These are phyloP conservation scores for Odocoileus virginianus DNA, from an alignment of 2,113 vertebrate genomes.

Conservation along the genomic window DNA sequence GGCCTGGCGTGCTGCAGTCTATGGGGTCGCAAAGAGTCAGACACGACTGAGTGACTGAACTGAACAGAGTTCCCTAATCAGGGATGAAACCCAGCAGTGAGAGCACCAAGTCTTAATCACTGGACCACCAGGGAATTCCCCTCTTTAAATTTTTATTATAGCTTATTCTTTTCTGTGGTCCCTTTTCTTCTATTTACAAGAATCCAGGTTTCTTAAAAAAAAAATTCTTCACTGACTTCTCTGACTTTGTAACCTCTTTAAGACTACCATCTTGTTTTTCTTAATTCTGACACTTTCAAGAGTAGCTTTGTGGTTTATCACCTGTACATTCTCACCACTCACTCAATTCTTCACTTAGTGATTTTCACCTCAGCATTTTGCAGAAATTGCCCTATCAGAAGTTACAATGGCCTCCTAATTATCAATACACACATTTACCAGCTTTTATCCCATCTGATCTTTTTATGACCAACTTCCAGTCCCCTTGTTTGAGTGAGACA, in stretches of 20 bases:
- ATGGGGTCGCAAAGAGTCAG: not conserved
- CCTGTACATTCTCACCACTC: not conserved
- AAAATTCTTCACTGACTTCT: not conserved
- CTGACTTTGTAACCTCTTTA: not conserved
- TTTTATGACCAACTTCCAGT: slow-evolving; percentile 1
- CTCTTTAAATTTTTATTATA: not conserved
- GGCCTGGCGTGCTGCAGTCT: not conserved
- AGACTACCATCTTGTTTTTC: not conserved
- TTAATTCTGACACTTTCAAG: not conserved
- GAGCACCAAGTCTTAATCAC: not conserved
- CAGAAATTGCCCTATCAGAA: not conserved
- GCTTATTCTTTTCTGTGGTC: not conserved
- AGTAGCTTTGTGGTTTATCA: not conserved
- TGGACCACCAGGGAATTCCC: not conserved
- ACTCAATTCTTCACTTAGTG: not conserved
- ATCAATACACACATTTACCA: not conserved
- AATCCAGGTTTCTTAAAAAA: not conserved
- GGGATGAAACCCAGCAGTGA: not conserved
- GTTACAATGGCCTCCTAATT: not conserved
- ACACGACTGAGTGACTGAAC: not conserved
- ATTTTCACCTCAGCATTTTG: not conserved
- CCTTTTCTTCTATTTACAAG: not conserved
- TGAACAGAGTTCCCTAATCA: not conserved
- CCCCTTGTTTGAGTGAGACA: not conserved
- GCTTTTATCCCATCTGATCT: not conserved